These are phyloP conservation scores for Coranthus polyacanthus DNA, from an alignment of 2,797 vertebrate genomes.

Conservation along the genomic window DNA sequence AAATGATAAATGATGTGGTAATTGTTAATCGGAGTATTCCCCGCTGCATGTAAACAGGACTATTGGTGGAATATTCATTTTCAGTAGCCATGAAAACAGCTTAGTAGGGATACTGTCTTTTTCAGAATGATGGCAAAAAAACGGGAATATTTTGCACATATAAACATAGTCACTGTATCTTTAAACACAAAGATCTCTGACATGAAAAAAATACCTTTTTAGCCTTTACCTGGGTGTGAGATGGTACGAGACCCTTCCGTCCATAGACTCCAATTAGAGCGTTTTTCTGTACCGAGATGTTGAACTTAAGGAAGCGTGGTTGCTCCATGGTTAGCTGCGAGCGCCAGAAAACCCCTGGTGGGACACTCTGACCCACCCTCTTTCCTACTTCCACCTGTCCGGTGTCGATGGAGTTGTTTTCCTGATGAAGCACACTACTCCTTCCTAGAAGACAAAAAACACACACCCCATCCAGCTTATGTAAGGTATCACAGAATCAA, in stretches of 20 bases:
- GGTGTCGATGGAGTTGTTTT: slow-evolving; percentile 96
- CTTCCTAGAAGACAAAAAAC: slow-evolving; percentile 84
- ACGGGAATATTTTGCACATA: too few species aligned
- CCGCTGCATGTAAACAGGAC: too few species aligned
- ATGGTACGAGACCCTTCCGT: slow-evolving; percentile 95
- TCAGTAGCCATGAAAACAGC: too few species aligned
- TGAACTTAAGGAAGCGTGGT: slow-evolving; percentile 97
- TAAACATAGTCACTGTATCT: background rate
- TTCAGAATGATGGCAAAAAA: too few species aligned
- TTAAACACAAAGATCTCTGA: too few species aligned
- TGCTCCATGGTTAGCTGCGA: slow-evolving; percentile 93
- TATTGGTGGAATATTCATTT: too few species aligned
- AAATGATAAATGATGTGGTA: too few species aligned
- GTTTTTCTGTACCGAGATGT: slow-evolving; percentile 98
- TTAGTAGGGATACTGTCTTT: too few species aligned
- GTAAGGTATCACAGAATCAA: background rate
- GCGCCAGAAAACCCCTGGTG: slow-evolving; percentile 97
- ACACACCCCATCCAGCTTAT: slow-evolving; percentile 3
- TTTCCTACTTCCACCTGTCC: slow-evolving; percentile 95
- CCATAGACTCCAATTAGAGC: slow-evolving; percentile 97
- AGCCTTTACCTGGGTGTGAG: slow-evolving; percentile 93
- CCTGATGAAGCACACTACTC: slow-evolving; percentile 87
- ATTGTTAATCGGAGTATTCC: too few species aligned
- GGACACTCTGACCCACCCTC: slow-evolving; percentile 90
- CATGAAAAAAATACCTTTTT: too few species aligned